Conservation (phyloP, 1,140 invertebrate genomes). For the Drosophila triauraria region DNA sequence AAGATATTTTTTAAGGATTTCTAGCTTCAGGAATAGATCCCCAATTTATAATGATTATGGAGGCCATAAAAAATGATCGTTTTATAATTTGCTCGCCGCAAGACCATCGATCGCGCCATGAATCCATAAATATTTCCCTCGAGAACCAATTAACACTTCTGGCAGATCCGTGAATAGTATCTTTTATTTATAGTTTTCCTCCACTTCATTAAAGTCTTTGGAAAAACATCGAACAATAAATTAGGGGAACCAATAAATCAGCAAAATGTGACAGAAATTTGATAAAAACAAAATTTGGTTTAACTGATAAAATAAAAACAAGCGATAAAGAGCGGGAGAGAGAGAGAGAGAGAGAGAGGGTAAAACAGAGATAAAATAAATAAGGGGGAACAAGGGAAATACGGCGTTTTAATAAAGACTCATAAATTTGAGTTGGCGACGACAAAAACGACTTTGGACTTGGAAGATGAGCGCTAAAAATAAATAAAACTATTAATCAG, state of each 20-base stretch:
- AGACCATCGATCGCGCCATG: slow-evolving; percentile 7
- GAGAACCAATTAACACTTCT: slow-evolving; percentile 46
- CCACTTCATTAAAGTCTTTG: slow-evolving; percentile 60
- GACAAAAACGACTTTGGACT: slow-evolving; percentile 67
- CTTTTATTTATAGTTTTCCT: slow-evolving; percentile 38
- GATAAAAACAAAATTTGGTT: slow-evolving; percentile 68
- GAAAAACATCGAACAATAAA: slow-evolving; percentile 48
- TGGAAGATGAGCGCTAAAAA: slow-evolving; percentile 82
- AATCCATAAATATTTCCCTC: slow-evolving; percentile 29
- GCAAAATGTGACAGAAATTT: slow-evolving; percentile 76
- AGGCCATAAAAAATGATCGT: slow-evolving; percentile 6
- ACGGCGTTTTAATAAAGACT: slow-evolving; percentile 81
- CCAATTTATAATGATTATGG: background rate
- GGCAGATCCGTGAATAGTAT: slow-evolving; percentile 24
- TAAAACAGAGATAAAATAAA: slow-evolving; percentile 24
- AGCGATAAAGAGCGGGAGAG: slow-evolving; percentile 9
- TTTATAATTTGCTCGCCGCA: background rate
- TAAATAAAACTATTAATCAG: slow-evolving; percentile 84
- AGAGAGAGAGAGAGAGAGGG: slow-evolving; percentile 22
- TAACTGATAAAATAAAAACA: slow-evolving; percentile 64
- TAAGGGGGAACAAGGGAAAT: slow-evolving; percentile 50
- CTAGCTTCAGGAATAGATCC: background rate
- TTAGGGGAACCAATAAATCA: slow-evolving; percentile 63
- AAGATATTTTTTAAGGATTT: background rate
- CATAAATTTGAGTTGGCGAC: slow-evolving; percentile 69